Base-by-base conservation (phyloP, 2,797 vertebrate species). In the Danionella dracula region DNA sequence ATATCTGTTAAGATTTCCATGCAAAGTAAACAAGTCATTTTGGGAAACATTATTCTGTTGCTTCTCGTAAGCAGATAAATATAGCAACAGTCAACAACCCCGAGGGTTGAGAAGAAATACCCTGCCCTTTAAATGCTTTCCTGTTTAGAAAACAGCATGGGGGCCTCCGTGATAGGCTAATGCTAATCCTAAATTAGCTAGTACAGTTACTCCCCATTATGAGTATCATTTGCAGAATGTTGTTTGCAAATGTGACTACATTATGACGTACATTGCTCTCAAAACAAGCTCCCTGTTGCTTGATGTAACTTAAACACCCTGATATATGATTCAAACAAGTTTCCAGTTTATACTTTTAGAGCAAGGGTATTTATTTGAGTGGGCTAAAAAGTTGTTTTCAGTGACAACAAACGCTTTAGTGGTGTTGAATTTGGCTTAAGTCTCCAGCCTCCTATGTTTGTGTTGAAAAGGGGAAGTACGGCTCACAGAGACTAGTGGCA, bases 211-310 rank as follows among this genome's bases (percentile, higher is more conserved):
- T 45, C 7, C 17, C 10, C 54, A 45, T 27, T 3, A 55, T 55
- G 50, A 65, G 19, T 38, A 35, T 59, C 12, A 59, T 55, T 27
- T 37, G 29, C 29, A 54, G 40, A 55, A 45, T 37, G 4, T 64
- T 37, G 4, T 64, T 21, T 54, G 31, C 45, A 19, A 45, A 9
- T 16, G 19, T 45, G 29, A 11, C 7, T 0, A 11, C 2, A 44
- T 38, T 35, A 23, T 54, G 37, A 44, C 21, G 16, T 9, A 11
- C 23, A 51, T 41, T 16, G 31, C 19, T 19, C 41, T 44, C 1
- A 38, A 42, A 53, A 8, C n/a, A 38, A 0, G 2, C 12, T 31
- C 16, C 8, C n/a, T 19, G 11, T 55, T 35, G 32, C 32, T 35
- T 35, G 10, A 3, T 37, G 27, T 16, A 12, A 53, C 27, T 11